Conservation (phyloP, 1,140 invertebrate genomes). For the Nephila pilipes region DNA sequence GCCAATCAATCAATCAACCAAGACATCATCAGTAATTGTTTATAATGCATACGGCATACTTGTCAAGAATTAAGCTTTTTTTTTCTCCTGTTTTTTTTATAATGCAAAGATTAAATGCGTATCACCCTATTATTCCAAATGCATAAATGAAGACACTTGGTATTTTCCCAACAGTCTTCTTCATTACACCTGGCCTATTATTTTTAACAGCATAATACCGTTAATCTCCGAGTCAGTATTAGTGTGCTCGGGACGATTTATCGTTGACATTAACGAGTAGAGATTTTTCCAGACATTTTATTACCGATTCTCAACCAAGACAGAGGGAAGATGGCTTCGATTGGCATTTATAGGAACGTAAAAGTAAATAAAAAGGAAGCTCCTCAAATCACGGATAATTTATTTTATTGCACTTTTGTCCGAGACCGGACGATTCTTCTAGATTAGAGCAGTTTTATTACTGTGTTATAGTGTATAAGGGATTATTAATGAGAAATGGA, state of each 20-base stretch:
- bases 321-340: too few relatives aligned
- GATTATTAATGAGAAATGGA: slow-evolving; percentile 20
- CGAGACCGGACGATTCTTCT: neutral
- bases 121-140: too few relatives aligned
- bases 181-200: neutral
- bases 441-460: slow-evolving; percentile 6
- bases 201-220: neutral
- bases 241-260: neutral
- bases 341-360: slow-evolving; percentile 16
- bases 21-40: too few relatives aligned
- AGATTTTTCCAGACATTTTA: neutral
- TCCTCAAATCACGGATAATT: slow-evolving; percentile 17
- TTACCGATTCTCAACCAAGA: neutral
- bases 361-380: slow-evolving; percentile 20
- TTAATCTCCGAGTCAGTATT: neutral
- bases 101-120: too few relatives aligned
- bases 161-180: too few relatives aligned
- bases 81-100: too few relatives aligned
- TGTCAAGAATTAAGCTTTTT: too few relatives aligned
- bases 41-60: too few relatives aligned
- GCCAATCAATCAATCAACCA: too few relatives aligned
- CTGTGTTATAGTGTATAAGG: neutral
- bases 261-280: neutral
- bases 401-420: neutral
- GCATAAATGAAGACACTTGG: too few relatives aligned